Evolutionary conservation across 2,888 invertebrate species (phyloP).

Genomic region (Xanthorhoe spadicearia): DNA sequence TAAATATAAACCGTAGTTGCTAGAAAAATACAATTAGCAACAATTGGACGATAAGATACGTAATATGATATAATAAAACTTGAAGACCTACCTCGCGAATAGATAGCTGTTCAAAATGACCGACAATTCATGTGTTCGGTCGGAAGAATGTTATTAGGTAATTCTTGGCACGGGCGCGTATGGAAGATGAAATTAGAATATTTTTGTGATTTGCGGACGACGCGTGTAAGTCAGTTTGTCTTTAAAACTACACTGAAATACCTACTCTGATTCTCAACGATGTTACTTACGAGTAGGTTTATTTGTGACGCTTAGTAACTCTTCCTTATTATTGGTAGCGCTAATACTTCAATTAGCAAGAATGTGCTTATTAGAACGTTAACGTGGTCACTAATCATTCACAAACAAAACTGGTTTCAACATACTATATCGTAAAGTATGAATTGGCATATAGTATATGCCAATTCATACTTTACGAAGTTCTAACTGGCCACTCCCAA

Average conservation of each 20-base stretch:
- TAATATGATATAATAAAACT: background rate
- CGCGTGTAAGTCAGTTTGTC: background rate
- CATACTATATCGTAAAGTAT: too few relatives aligned
- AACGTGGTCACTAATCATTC: background rate
- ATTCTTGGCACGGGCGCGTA: constrained; percentile 47
- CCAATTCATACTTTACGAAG: constrained; percentile 4
- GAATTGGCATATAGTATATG: too few relatives aligned
- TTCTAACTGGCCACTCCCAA: background rate
- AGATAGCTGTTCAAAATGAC: background rate
- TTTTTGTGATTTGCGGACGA: background rate
- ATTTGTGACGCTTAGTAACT: background rate
- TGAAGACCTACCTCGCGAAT: background rate
- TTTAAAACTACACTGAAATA: background rate
- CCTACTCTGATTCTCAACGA: background rate
- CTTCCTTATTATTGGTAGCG: background rate
- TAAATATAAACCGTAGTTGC: background rate
- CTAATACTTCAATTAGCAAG: background rate
- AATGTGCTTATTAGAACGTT: background rate
- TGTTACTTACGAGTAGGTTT: background rate
- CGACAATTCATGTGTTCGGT: constrained; percentile 9
- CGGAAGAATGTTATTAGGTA: constrained; percentile 16
- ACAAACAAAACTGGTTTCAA: background rate
- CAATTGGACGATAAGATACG: background rate
- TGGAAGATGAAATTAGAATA: constrained; percentile 1
- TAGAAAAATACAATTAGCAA: too few relatives aligned